Evolutionary conservation across 2,113 vertebrate genomes (phyloP), one percentile per base, ranked within the genome.

Genomic region (Platichthys stellatus): DNA sequence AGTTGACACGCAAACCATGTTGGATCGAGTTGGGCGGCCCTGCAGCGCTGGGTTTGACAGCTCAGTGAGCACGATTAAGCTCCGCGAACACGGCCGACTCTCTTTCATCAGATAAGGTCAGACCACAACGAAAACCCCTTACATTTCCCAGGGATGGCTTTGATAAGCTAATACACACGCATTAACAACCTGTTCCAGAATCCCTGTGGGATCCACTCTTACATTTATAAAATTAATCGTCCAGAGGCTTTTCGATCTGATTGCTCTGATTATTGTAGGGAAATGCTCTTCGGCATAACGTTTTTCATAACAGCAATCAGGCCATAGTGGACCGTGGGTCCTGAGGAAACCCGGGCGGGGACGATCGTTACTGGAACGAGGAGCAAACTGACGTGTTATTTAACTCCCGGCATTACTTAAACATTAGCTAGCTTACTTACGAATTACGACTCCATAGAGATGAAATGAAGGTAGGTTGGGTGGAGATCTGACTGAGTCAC

Each of bases 271-370:
- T 18, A 51, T 51, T 51, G 47, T 4, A 51, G 14, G 14, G 47
- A 51, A 18, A 51, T 45, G n/a, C 21, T 57, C 54, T 12, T 23
- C 3, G 20, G 54, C 40, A 12, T 43, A 3, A 43, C 40, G 40
- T 43, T 43, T 40, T 43, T 10, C 10, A 69, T 38, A 38, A 10
- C 35, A 9, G 35, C 17, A 59, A 23, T 0, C 72, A 64, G 20
- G 21, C 49, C 49, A 59, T 38, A 49, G 1, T 23, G 26, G 5
- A 18, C 51, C 7, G 49, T 20, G 26, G 35, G 38, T 56, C 1
- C 13, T 20, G 14, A 0, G 21, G 69, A 74, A 77, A 51, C 58
- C 35, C 10, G 76, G 82, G 82, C 65, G 82, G 57, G 82, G 82
- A 82, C 82, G 20, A n/a, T 20, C 18, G 51, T 54, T 54, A 54